These are phyloP conservation scores for Emesis furor DNA, from an alignment of 2,888 invertebrate species.

Conservation along the genomic window DNA sequence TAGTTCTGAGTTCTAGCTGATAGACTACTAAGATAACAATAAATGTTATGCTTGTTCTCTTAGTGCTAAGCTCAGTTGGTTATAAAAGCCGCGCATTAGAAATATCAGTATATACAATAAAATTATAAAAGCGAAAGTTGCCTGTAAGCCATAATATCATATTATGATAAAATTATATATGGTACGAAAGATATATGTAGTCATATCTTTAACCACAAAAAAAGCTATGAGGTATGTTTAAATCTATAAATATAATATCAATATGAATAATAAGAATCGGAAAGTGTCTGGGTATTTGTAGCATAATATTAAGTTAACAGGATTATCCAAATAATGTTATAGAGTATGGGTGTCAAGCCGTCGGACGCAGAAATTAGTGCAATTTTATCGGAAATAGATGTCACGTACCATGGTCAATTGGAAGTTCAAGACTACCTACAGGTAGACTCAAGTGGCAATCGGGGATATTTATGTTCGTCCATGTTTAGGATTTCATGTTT, in stretches of 20 bases:
- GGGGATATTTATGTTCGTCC: background rate
- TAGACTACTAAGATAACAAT: no score
- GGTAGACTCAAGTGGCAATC: constrained; percentile 90
- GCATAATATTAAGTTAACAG: constrained; percentile 4
- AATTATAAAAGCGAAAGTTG: no score
- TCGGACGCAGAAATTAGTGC: constrained; percentile 95
- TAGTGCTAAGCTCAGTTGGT: no score
- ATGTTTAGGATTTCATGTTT: constrained; percentile 21
- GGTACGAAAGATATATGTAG: no score
- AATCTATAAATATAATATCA: background rate
- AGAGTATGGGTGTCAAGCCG: constrained; percentile 94
- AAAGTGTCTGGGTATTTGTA: background rate
- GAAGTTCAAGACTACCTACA: constrained; percentile 97
- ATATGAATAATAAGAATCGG: background rate
- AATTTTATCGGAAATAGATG: constrained; percentile 96
- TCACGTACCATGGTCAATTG: constrained; percentile 96
- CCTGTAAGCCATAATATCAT: no score
- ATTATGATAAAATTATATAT: no score
- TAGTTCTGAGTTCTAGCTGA: no score
- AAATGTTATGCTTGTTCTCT: no score
- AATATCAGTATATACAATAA: no score
- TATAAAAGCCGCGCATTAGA: no score
- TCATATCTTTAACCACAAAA: no score
- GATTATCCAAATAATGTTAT: constrained; percentile 80
- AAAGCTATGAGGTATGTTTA: no score